Percentiles rank a stretch among this genome's conserved stretches.
Conservation (phyloP, 2,888 invertebrate genomes). For the Synanthedon tipuliformis region DNA sequence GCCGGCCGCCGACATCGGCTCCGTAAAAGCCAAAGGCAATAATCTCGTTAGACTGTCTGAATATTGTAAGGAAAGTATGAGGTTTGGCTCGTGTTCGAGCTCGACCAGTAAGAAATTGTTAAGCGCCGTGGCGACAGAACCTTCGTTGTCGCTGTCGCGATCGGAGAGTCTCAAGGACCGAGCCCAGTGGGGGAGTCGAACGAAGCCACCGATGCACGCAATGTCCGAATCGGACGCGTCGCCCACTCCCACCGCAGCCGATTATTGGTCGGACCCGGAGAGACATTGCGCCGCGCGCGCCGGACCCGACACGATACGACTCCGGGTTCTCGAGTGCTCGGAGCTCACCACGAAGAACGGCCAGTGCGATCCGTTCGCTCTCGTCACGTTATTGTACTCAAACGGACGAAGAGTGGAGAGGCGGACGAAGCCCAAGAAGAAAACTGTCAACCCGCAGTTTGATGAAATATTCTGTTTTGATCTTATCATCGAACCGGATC, state of each 20-base stretch:
- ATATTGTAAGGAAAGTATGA: slow-evolving; percentile 61
- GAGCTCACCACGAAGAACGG: slow-evolving; percentile 91
- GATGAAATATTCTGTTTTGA: slow-evolving; percentile 88
- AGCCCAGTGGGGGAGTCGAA: slow-evolving; percentile 46
- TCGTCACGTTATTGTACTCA: slow-evolving; percentile 82
- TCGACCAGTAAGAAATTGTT: slow-evolving; percentile 59
- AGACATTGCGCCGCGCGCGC: slow-evolving; percentile 57
- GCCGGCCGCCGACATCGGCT: slow-evolving; percentile 36
- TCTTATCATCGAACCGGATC: slow-evolving; percentile 71
- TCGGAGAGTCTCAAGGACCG: slow-evolving; percentile 63
- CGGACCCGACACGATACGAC: slow-evolving; percentile 61
- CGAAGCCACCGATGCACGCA: slow-evolving; percentile 55
- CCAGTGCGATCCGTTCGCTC: slow-evolving; percentile 90
- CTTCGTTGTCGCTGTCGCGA: slow-evolving; percentile 49
- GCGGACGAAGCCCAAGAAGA: slow-evolving; percentile 88
- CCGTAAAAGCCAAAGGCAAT: slow-evolving; percentile 42
- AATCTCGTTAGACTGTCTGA: slow-evolving; percentile 56
- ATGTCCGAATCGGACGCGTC: slow-evolving; percentile 53
- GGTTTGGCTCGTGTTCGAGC: slow-evolving; percentile 62
- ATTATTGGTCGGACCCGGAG: slow-evolving; percentile 66
- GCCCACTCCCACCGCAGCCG: slow-evolving; percentile 56
- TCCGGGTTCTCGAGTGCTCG: slow-evolving; percentile 84
- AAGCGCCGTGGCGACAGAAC: slow-evolving; percentile 50
- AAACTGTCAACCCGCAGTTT: slow-evolving; percentile 89
- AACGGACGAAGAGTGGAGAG: slow-evolving; percentile 83